Percentiles rank a stretch among this genome's conserved stretches.
These are phyloP conservation scores for Pangasius mekongensis DNA, from an alignment of 2,797 vertebrate species.

Conservation along the genomic window DNA sequence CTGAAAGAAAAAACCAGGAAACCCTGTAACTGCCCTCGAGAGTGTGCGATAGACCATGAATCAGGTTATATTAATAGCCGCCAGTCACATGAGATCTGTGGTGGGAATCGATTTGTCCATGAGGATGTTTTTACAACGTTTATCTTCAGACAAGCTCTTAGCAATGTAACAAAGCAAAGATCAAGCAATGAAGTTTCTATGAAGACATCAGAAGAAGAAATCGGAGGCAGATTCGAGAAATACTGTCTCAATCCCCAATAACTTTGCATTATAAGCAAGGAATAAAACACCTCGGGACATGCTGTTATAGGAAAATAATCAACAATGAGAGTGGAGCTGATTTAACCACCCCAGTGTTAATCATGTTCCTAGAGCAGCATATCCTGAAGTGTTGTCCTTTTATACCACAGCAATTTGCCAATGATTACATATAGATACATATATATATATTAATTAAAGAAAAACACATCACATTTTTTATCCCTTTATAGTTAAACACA, in stretches of 20 bases:
- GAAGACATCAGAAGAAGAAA: neutral
- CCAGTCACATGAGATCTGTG: slow-evolving; percentile 61
- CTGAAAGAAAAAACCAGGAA: slow-evolving; percentile 41
- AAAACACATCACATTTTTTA: neutral
- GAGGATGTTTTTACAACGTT: slow-evolving; percentile 77
- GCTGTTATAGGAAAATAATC: neutral
- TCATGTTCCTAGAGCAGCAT: neutral
- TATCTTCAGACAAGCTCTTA: slow-evolving; percentile 72
- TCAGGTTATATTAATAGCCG: slow-evolving; percentile 75
- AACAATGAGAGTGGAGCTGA: neutral
- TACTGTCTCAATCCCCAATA: neutral
- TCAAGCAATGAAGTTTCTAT: slow-evolving; percentile 29
- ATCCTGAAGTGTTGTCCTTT: neutral
- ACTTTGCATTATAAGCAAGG: neutral
- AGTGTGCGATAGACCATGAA: slow-evolving; percentile 76
- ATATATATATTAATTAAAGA: neutral
- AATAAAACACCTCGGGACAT: neutral
- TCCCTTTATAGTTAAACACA: neutral
- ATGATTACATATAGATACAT: neutral
- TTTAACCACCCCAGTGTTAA: neutral
- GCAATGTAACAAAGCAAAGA: slow-evolving; percentile 74
- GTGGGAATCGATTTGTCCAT: slow-evolving; percentile 76
- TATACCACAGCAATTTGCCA: neutral
- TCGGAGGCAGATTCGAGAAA: neutral
- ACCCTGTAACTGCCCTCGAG: slow-evolving; percentile 64